These are phyloP conservation scores for Dromaius novaehollandiae DNA, from an alignment of 2,113 vertebrate species.

Conservation along the genomic window DNA sequence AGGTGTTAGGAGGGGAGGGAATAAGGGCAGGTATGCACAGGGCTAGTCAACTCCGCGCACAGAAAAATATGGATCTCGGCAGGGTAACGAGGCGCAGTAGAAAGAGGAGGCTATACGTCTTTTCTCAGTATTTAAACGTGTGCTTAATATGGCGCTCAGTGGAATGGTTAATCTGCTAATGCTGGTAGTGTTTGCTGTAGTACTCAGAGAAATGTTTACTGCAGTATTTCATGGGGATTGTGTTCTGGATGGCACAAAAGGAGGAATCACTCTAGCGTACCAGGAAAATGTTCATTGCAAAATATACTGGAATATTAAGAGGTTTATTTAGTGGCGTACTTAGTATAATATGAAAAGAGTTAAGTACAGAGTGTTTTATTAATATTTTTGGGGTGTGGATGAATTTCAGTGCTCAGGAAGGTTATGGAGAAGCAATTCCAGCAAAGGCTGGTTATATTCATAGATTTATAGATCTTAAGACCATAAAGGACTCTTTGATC, in stretches of 20 bases:
- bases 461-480: constrained; percentile 70
- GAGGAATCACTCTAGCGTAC: constrained; percentile 76
- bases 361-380: constrained; percentile 62
- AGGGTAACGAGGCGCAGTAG: constrained; percentile 73
- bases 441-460: constrained; percentile 62
- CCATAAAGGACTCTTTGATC: constrained; percentile 69
- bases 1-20: background rate
- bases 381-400: constrained; percentile 70
- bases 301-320: constrained; percentile 77
- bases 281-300: constrained; percentile 73
- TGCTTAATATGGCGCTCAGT: constrained; percentile 79
- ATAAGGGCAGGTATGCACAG: background rate
- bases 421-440: constrained; percentile 63
- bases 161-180: constrained; percentile 81
- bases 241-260: constrained; percentile 76
- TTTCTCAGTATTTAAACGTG: constrained; percentile 78
- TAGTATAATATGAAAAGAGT: constrained; percentile 69
- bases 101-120: constrained; percentile 72
- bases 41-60: background rate
- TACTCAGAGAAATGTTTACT: constrained; percentile 79
- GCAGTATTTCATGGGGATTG: constrained; percentile 78
- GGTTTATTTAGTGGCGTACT: constrained; percentile 73
- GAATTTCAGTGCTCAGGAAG: constrained; percentile 57
- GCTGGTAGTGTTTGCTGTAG: constrained; percentile 75
- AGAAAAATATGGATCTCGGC: constrained; percentile 71